A percentile compares a stretch with the other conserved stretches of the same genome.
Evolutionary conservation across 35 echinoderm and acorn worm species (phyloP).

Genomic region (Lytechinus pictus): DNA sequence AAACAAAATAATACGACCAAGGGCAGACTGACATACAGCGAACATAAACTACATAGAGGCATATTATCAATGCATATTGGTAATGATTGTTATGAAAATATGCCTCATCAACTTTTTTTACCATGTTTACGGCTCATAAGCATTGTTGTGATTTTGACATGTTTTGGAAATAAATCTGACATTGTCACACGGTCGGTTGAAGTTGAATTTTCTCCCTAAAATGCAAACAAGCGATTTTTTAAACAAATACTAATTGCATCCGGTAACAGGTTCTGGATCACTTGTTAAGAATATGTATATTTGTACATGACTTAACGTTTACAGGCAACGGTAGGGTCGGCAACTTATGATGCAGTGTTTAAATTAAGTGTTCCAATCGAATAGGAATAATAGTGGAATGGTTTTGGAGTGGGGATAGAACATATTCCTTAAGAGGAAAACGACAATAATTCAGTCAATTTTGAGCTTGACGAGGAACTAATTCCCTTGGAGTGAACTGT

Average conservation of each 20-base stretch:
- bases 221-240: neutral
- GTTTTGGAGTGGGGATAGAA: no score
- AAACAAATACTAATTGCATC: neutral
- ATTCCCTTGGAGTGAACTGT: no score
- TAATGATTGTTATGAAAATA: neutral
- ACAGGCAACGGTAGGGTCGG: neutral
- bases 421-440: no score
- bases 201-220: neutral
- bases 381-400: no score
- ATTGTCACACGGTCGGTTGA: neutral
- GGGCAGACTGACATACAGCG: neutral
- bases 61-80: neutral
- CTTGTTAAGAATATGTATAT: conserved; percentile 14
- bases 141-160: neutral
- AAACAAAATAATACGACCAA: no score
- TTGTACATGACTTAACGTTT: neutral
- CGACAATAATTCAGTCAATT: no score
- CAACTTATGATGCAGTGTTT: neutral
- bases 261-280: neutral
- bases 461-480: no score
- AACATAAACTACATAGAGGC: neutral
- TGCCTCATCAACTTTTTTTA: neutral
- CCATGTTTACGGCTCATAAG: neutral
- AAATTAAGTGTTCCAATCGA: neutral
- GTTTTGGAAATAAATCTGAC: neutral